These are phyloP conservation scores for Calonectris borealis DNA, from an alignment of 2,113 vertebrate species.

Conservation along the genomic window DNA sequence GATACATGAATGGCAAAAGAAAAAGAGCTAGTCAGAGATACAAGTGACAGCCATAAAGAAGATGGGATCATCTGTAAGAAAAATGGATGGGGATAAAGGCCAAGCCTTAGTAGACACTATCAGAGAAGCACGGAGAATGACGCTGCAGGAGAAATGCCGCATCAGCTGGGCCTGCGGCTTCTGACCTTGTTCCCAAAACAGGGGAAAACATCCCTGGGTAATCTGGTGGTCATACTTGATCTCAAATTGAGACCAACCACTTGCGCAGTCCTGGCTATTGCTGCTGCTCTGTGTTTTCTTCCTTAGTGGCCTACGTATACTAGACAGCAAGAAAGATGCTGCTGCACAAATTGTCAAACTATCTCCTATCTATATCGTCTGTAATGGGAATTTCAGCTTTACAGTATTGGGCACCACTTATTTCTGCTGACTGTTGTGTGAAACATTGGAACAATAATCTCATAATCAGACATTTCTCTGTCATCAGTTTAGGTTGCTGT, in stretches of 20 bases:
- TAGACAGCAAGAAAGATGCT: background rate
- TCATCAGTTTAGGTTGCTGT: background rate
- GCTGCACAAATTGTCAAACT: fast-evolving
- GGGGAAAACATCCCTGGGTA: background rate
- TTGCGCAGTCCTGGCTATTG: background rate
- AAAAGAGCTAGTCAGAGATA: background rate
- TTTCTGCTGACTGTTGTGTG: background rate
- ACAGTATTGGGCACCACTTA: background rate
- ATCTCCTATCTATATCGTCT: background rate
- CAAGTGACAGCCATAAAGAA: background rate
- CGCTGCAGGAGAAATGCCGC: background rate
- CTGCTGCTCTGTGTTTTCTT: background rate
- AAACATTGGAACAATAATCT: background rate
- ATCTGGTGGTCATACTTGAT: background rate
- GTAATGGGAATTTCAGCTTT: background rate
- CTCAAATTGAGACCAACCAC: background rate
- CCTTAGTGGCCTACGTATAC: background rate
- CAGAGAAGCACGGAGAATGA: background rate
- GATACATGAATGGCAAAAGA: background rate
- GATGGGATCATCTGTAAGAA: background rate
- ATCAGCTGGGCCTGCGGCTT: background rate
- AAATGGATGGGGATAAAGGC: background rate
- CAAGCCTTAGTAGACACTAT: background rate
- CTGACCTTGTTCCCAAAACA: background rate
- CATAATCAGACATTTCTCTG: background rate